These are phyloP conservation scores for Crypturellus undulatus DNA, from an alignment of 2,113 vertebrate genomes.

Conservation along the genomic window DNA sequence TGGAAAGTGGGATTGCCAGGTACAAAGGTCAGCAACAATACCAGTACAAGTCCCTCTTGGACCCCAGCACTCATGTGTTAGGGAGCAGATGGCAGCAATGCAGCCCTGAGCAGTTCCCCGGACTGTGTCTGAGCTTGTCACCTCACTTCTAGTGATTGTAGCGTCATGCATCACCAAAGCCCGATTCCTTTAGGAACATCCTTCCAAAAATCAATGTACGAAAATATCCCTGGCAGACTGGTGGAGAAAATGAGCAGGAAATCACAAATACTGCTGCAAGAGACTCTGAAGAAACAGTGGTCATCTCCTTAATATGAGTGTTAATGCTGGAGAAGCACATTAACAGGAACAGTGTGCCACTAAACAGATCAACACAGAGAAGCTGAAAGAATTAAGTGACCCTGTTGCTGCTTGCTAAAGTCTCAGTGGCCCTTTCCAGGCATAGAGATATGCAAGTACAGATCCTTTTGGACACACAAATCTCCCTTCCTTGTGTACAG, in stretches of 20 bases:
- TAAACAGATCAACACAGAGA: neutral
- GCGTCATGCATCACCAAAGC: neutral
- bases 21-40: neutral
- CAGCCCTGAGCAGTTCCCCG: neutral
- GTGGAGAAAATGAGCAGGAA: neutral
- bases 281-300: neutral
- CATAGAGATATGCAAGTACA: neutral
- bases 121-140: neutral
- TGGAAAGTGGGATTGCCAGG: neutral
- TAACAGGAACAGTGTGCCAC: neutral
- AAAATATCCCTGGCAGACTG: neutral
- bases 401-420: neutral
- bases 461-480: fast-evolving
- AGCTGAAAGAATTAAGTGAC: neutral
- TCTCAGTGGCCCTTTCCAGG: neutral
- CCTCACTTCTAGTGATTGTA: neutral
- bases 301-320: neutral
- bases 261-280: neutral
- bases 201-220: neutral
- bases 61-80: neutral
- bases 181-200: neutral
- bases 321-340: neutral
- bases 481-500: neutral
- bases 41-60: neutral
- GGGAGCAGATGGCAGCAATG: neutral